Percentiles rank a stretch among this genome's conserved stretches.
Evolutionary conservation across 2,113 vertebrate genomes (phyloP).

Genomic region (Podilymbus podiceps): DNA sequence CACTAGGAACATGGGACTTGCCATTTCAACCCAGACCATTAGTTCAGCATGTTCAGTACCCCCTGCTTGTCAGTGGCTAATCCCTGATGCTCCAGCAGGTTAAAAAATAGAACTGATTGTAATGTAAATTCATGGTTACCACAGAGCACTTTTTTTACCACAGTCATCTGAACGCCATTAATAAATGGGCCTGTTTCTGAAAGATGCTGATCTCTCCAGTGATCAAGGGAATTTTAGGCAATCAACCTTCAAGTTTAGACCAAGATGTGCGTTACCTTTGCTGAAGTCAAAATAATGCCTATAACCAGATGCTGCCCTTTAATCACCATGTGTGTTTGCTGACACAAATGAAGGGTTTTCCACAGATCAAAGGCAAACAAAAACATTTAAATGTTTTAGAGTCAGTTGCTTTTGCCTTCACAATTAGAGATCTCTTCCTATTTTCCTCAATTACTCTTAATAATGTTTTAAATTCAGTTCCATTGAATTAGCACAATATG

Average conservation of each 20-base stretch:
- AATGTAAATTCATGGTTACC: background rate
- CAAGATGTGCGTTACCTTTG: background rate
- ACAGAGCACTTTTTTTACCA: background rate
- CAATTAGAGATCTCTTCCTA: background rate
- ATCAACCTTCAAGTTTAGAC: background rate
- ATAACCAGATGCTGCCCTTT: constrained; percentile 8
- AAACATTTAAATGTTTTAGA: background rate
- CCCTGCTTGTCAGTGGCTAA: background rate
- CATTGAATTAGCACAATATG: background rate
- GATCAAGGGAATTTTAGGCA: background rate
- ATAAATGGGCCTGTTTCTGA: background rate
- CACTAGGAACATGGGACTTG: background rate
- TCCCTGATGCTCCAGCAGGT: background rate
- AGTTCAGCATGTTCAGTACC: background rate
- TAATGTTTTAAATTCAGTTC: background rate
- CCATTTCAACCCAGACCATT: background rate
- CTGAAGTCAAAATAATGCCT: constrained; percentile 1
- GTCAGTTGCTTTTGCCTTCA: background rate
- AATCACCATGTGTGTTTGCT: background rate
- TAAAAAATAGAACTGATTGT: background rate
- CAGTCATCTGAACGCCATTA: background rate
- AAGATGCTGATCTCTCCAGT: background rate
- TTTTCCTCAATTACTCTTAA: background rate
- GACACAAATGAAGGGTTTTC: background rate
- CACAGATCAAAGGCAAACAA: constrained; percentile 15